Percentiles rank a stretch among this genome's conserved stretches.
Evolutionary conservation across 2,888 invertebrate species (phyloP).

Genomic region (Cantharis nigra): DNA sequence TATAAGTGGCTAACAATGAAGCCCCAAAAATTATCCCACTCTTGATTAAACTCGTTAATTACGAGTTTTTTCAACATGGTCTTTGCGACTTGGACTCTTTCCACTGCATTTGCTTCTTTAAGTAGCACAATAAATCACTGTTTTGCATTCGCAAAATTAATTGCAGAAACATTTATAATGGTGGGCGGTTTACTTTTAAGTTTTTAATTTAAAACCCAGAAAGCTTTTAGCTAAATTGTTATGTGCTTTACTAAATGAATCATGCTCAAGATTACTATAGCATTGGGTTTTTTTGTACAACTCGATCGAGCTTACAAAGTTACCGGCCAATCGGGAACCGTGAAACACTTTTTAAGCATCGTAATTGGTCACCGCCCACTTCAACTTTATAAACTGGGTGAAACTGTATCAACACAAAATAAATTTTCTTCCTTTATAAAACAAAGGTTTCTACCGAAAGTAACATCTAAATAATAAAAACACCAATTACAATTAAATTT

Average conservation of each 20-base stretch:
- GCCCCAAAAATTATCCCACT: not conserved
- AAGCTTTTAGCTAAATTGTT: not conserved
- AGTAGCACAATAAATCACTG: constrained; percentile 14
- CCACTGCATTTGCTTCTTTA: constrained; percentile 7
- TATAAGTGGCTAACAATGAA: not conserved
- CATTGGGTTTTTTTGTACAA: not conserved
- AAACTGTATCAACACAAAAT: not conserved
- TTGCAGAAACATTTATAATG: constrained; percentile 13
- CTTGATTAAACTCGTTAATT: not conserved
- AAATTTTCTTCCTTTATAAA: not conserved
- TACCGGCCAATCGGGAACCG: not conserved
- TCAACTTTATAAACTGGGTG: not conserved
- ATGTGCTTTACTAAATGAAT: not conserved
- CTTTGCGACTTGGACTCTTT: not conserved
- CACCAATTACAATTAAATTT: not conserved
- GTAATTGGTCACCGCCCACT: not conserved
- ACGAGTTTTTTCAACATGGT: not conserved
- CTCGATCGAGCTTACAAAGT: not conserved
- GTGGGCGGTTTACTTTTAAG: constrained; percentile 10
- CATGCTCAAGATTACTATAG: not conserved
- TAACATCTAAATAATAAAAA: not conserved
- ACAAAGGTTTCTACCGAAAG: not conserved
- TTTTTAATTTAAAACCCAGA: constrained; percentile 12
- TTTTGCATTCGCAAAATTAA: constrained; percentile 17
- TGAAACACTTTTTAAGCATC: not conserved